Evolutionary conservation across 2,797 vertebrate species (phyloP).

Genomic region (Paratrypauchen microcephalus): DNA sequence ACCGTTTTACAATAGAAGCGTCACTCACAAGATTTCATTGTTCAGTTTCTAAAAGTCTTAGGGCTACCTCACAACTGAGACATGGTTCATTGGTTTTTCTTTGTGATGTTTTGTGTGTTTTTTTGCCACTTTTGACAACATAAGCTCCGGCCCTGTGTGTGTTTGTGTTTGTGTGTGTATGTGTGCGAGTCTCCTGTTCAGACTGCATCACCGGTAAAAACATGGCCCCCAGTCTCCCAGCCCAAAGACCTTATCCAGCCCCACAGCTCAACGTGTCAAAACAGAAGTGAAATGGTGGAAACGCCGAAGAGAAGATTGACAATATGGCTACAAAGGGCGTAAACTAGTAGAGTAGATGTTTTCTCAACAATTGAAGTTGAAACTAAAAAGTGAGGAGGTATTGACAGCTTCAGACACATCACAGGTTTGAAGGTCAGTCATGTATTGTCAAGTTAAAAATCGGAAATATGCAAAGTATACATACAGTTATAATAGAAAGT

Average conservation of each 20-base stretch:
- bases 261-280: constrained; percentile 21
- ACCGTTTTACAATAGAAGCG: too few species aligned
- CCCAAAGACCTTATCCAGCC: constrained; percentile 25
- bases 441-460: not conserved
- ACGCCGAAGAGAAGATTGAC: constrained; percentile 8
- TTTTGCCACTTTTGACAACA: not conserved
- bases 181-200: not conserved
- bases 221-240: constrained; percentile 12
- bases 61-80: not conserved
- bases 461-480: not conserved
- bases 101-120: not conserved
- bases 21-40: too few species aligned
- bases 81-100: not conserved
- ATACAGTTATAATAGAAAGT: too few species aligned
- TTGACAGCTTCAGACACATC: not conserved
- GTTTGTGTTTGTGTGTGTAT: too few species aligned
- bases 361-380: constrained; percentile 14
- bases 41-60: not conserved
- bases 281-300: constrained; percentile 18
- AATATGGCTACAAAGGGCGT: constrained; percentile 11
- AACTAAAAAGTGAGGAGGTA: constrained; percentile 37
- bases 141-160: not conserved
- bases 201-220: constrained; percentile 20
- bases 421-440: not conserved
- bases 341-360: constrained; percentile 11